Base-by-base conservation (phyloP, 2,888 invertebrate genomes). In the Megamerina dolium region DNA sequence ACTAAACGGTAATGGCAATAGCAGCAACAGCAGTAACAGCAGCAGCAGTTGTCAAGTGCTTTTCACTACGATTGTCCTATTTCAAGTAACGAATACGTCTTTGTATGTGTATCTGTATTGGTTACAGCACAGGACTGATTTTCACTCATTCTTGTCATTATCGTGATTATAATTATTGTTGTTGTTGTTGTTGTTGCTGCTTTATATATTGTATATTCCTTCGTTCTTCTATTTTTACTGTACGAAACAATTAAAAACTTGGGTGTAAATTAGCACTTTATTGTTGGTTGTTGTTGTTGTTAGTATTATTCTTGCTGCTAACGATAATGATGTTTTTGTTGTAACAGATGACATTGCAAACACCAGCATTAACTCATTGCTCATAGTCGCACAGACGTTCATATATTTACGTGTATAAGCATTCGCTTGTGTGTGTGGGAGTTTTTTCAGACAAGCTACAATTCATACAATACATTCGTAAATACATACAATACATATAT, bases 1-100 rank as follows among this genome's bases (percentile, higher is more conserved):
- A 13, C 37, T 33, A 14, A n/a, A n/a, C n/a, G n/a, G n/a, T 30
- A 14, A 34, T 27, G 40, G 16, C 33, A 35, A 41, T 33, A 19
- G 21, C 27, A 41, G 18, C 23, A 41, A 26, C 34, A 23, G n/a
- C 40, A 40, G 21, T 13, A 34, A 33, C 23, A 27, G 4, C 3
- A 23, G 14, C 33, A 27, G 34, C 33, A 33, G 21, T 21, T 18
- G 13, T 17, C 8, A 23, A 16, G 19, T 31, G 5, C 45, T 6
- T 23, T 23, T 23, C 23, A 10, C 10, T 23, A 8, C 23, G 23
- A 23, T 6, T 23, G 23, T 6, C 23, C 23, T 23, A 8, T 23
- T 23, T 23, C 23, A 6, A 6, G 6, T 23, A 10, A 6, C 10
- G 6, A 23, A 10, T 23, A 10, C 23, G 23, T 6, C 23, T 6